Evolutionary conservation across 2,113 vertebrate species (phyloP).

Genomic region (Lucifuga dentata): DNA sequence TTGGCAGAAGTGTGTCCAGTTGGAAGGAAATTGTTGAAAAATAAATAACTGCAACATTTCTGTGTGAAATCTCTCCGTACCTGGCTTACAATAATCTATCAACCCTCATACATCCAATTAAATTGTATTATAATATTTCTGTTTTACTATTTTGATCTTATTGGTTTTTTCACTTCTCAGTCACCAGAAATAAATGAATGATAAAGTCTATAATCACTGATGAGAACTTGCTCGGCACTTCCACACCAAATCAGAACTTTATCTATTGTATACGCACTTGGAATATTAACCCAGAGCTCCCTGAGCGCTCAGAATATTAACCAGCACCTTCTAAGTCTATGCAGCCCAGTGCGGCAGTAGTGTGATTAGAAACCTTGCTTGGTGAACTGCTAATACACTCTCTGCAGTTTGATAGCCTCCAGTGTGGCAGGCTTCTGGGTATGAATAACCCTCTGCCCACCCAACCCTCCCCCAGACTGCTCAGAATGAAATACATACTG

Average conservation of each 20-base stretch:
- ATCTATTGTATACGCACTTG: slow-evolving; percentile 37
- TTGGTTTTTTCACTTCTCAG: slow-evolving; percentile 19
- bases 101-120: no score
- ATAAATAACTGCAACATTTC: no score
- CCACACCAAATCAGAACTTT: slow-evolving; percentile 48
- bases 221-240: slow-evolving; percentile 40
- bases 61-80: no score
- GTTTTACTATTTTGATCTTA: slow-evolving; percentile 5
- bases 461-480: slow-evolving; percentile 39
- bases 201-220: slow-evolving; percentile 49
- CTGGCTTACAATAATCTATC: no score
- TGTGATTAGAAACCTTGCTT: slow-evolving; percentile 64
- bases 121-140: no score
- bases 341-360: slow-evolving; percentile 32
- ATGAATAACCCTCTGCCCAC: slow-evolving; percentile 60
- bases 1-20: no score
- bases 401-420: slow-evolving; percentile 62
- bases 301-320: slow-evolving; percentile 55
- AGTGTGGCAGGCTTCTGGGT: slow-evolving; percentile 58
- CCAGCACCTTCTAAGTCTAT: slow-evolving; percentile 40
- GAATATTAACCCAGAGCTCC: slow-evolving; percentile 60
- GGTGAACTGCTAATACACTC: slow-evolving; percentile 56
- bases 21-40: no score
- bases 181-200: slow-evolving; percentile 48
- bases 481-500: slow-evolving; percentile 34